Base-by-base conservation (phyloP, 1,140 invertebrate genomes). In the Euglossa dilemma region DNA sequence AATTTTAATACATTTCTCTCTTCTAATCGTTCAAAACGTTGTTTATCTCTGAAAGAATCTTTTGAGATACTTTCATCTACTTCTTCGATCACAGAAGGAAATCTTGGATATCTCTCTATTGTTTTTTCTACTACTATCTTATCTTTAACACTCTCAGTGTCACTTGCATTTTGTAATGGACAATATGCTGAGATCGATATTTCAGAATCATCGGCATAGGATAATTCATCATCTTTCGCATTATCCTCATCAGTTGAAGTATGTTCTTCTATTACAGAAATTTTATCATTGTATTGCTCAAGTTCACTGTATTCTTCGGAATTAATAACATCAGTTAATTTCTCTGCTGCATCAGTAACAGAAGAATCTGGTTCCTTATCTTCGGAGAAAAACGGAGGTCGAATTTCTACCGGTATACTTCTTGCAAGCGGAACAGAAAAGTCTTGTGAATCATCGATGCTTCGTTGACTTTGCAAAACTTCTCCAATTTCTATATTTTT, bases 141-240 rank as follows among this genome's bases (percentile, higher is more conserved):
- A 25, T 82, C 63, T 25, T 59, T 76, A 43, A n/a, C n/a, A n/a
- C 16, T 67, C 11, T 82, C 54, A 2, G 16, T 67, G 7, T 76
- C 28, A 4, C 16, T 76, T 23, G 25, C 45, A 12, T 8, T 66
- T 50, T 81, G 79, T 6, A 82, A 6, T 5, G 76, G 36, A 25
- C 54, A 76, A 36, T 76, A 69, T 3, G 72, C 11, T 6, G 80
- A 69, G 20, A 50, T 47, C 12, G 79, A 66, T 50, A 47, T 14
- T 57, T 75, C 61, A 50, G 52, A 75, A 36, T 75, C 61, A 75
- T 81, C 61, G 3, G 43, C 61, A 36, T 50, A 75, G 18, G 45
- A 75, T 9, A 75, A 28, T 23, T 74, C 50, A 36, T 66, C 52
- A 7, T 66, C 61, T 50, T 50, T 63, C 4, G 9, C 36, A 56